Conservation (phyloP, 2,797 vertebrate species). For the Gallirallus australis region DNA sequence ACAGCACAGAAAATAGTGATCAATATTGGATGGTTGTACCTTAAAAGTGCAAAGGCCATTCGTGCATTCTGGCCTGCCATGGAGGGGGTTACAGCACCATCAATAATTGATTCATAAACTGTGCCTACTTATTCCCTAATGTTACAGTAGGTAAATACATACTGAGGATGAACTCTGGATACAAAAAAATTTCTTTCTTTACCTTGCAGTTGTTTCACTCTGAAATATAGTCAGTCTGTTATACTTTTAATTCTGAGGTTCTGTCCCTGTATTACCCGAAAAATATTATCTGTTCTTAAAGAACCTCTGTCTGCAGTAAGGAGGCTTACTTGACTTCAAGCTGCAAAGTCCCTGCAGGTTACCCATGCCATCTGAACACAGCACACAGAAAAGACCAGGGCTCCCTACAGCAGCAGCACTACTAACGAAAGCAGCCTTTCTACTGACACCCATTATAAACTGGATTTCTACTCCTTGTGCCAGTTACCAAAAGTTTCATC, state of each 20-base stretch:
- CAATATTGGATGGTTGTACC: conserved; percentile 24
- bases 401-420: neutral
- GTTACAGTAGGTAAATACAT: conserved; percentile 58
- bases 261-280: neutral
- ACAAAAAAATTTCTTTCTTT: conserved; percentile 50
- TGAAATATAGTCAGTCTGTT: conserved; percentile 38
- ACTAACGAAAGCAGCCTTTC: neutral
- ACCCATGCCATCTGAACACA: neutral
- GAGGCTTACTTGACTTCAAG: neutral
- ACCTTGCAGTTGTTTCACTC: conserved; percentile 40
- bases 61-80: conserved; percentile 48
- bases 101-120: conserved; percentile 74
- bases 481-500: neutral
- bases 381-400: neutral
- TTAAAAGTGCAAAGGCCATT: conserved; percentile 69
- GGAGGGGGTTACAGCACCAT: conserved; percentile 63
- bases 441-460: neutral
- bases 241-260: neutral
- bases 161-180: neutral
- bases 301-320: neutral
- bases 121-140: conserved; percentile 68
- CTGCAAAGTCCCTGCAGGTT: conserved; percentile 7
- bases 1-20: conserved; percentile 37
- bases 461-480: neutral
- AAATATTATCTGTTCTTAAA: neutral